These are phyloP conservation scores for Geopemphigus sp. DNA, from an alignment of 1,140 invertebrate genomes.

Conservation along the genomic window DNA sequence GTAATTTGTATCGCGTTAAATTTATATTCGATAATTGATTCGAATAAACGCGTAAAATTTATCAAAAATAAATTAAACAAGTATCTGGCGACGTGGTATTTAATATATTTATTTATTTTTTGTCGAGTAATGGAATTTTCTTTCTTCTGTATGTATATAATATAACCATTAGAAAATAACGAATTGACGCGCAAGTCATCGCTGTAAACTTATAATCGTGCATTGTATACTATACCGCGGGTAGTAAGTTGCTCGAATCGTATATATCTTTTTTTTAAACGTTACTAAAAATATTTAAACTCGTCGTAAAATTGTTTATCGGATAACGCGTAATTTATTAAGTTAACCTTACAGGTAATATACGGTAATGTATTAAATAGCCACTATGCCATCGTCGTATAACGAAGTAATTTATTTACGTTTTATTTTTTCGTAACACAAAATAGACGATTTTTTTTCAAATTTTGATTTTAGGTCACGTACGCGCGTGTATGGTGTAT, in stretches of 20 bases:
- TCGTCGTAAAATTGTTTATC: not conserved
- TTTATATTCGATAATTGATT: not conserved
- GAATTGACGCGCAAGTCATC: not conserved
- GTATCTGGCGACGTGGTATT: not conserved
- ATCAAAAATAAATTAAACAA: not conserved
- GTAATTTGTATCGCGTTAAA: too few species aligned
- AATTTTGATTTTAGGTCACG: conserved; percentile 2
- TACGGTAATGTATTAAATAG: not conserved
- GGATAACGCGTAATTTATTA: not conserved
- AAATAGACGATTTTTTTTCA: not conserved
- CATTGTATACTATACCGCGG: not conserved
- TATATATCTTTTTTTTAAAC: not conserved
- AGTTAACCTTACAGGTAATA: conserved; percentile 3
- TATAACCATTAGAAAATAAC: too few species aligned
- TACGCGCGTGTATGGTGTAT: not conserved
- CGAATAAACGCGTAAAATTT: not conserved
- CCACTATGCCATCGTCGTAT: not conserved
- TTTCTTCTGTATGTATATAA: too few species aligned
- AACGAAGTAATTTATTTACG: not conserved
- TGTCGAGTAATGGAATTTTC: too few species aligned
- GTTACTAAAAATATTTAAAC: conserved; percentile 5
- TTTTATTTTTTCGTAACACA: not conserved
- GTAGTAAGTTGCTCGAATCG: not conserved
- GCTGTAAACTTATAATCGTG: not conserved
- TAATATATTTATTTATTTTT: too few species aligned